Percentiles rank a stretch among this genome's conserved stretches.
Evolutionary conservation across 2,113 vertebrate genomes (phyloP).

Genomic region (Grallaria varia): DNA sequence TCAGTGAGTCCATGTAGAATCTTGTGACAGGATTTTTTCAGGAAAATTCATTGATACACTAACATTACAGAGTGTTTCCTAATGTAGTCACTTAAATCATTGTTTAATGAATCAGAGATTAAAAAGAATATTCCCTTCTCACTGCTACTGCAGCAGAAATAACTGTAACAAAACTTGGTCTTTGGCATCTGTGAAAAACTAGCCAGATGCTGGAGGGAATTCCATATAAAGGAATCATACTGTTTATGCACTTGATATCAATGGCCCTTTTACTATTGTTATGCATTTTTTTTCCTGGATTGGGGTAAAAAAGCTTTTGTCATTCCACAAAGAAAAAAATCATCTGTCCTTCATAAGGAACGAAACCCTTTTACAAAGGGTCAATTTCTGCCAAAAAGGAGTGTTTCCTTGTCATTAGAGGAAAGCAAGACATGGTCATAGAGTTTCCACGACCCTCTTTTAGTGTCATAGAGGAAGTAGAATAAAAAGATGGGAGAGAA

Average conservation of each 20-base stretch:
- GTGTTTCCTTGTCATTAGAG: neutral
- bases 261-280: neutral
- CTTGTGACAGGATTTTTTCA: neutral
- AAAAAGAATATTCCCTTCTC: neutral
- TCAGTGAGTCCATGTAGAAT: neutral
- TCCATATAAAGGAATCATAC: neutral
- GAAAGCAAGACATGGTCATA: neutral
- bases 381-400: neutral
- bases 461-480: constrained; percentile 56
- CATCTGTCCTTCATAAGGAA: neutral
- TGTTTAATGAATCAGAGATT: neutral
- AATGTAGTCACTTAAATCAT: neutral
- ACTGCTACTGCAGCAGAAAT: neutral
- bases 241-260: neutral
- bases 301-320: neutral
- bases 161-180: neutral
- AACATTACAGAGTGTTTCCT: neutral
- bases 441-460: constrained; percentile 19
- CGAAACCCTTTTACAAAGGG: neutral
- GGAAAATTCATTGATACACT: neutral
- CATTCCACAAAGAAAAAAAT: neutral
- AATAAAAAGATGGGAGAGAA: constrained; percentile 38
- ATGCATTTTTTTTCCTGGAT: neutral
- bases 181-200: neutral
- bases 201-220: neutral